phyloP scores from a whole-genome alignment of 1,140 invertebrate species.

The Radopholus similis region DNA sequence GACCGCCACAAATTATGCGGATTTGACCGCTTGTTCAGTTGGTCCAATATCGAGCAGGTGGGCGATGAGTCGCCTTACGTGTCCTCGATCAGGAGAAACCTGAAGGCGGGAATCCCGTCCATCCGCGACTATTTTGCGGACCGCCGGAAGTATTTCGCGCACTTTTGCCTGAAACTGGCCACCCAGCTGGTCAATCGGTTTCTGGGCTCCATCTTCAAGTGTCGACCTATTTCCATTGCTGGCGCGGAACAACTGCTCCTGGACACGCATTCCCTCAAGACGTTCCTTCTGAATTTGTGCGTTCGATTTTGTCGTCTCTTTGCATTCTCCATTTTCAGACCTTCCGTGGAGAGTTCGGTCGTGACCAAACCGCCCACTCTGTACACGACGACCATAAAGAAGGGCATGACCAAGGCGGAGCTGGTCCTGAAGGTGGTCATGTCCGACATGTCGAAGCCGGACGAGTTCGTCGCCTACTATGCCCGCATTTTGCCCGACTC shows the following conservation, averaged over 20 bases:
- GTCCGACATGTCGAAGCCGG: slow-evolving; percentile 77
- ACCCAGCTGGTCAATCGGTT: slow-evolving; percentile 76
- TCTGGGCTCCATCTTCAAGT: slow-evolving; percentile 85
- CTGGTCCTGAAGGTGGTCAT: slow-evolving; percentile 97
- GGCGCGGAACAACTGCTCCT: slow-evolving; percentile 94
- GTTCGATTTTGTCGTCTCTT: background rate
- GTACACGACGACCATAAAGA: slow-evolving; percentile 80
- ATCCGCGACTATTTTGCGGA: slow-evolving; percentile 86
- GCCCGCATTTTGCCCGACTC: slow-evolving; percentile 83
- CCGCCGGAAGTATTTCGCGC: slow-evolving; percentile 94
- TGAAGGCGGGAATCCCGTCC: slow-evolving; percentile 80
- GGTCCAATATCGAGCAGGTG: slow-evolving; percentile 84
- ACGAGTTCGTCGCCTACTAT: slow-evolving; percentile 81
- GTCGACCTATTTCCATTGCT: slow-evolving; percentile 79
- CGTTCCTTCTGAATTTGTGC: slow-evolving; percentile 79
- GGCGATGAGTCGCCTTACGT: slow-evolving; percentile 95
- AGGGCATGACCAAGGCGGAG: slow-evolving; percentile 95
- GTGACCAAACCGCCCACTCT: slow-evolving; percentile 62
- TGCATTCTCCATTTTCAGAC: slow-evolving; percentile 59
- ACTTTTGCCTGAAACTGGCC: slow-evolving; percentile 92
- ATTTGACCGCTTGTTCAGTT: slow-evolving; percentile 64
- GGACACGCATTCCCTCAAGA: slow-evolving; percentile 95
- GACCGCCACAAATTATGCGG: slow-evolving; percentile 14
- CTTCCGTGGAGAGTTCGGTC: slow-evolving; percentile 78
- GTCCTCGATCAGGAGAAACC: slow-evolving; percentile 78